phyloP scores from a whole-genome alignment of 2,888 invertebrate genomes.

The Drosophila maculinotata region DNA sequence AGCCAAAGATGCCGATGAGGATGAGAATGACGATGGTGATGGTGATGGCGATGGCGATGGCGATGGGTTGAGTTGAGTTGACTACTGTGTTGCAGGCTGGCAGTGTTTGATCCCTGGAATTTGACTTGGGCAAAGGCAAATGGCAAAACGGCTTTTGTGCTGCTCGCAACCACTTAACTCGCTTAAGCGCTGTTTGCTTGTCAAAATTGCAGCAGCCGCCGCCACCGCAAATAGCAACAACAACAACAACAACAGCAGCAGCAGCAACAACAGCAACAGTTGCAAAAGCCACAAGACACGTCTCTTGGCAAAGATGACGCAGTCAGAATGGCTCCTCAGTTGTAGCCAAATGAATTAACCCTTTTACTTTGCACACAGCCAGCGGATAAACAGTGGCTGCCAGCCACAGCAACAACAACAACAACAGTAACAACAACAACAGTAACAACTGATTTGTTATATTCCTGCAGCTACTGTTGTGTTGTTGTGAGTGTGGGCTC shows the following conservation, averaged over 20 bases:
- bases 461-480: conserved; percentile 44
- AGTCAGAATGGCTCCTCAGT: conserved; percentile 60
- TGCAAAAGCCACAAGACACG: conserved; percentile 53
- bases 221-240: conserved; percentile 23
- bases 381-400: conserved; percentile 34
- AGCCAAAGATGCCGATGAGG: conserved; percentile 35
- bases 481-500: conserved; percentile 46
- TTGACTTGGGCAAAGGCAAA: conserved; percentile 50
- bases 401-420: conserved; percentile 41
- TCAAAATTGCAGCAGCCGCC: conserved; percentile 70
- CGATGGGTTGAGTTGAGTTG: conserved; percentile 29
- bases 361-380: conserved; percentile 74
- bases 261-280: conserved; percentile 15
- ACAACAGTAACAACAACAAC: conserved; percentile 28
- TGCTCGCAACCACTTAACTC: conserved; percentile 68
- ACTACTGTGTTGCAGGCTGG: conserved; percentile 57
- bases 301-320: conserved; percentile 69
- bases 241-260: conserved; percentile 27
- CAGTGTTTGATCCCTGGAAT: conserved; percentile 67
- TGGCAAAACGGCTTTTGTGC: conserved; percentile 60
- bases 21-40: conserved; percentile 10
- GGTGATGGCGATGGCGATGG: conserved; percentile 11
- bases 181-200: conserved; percentile 73
- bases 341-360: conserved; percentile 78
- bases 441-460: conserved; percentile 61